Evolutionary conservation across 1,140 invertebrate species (phyloP), one percentile per base, ranked within the genome.

Genomic region (Saxidomus purpurata): DNA sequence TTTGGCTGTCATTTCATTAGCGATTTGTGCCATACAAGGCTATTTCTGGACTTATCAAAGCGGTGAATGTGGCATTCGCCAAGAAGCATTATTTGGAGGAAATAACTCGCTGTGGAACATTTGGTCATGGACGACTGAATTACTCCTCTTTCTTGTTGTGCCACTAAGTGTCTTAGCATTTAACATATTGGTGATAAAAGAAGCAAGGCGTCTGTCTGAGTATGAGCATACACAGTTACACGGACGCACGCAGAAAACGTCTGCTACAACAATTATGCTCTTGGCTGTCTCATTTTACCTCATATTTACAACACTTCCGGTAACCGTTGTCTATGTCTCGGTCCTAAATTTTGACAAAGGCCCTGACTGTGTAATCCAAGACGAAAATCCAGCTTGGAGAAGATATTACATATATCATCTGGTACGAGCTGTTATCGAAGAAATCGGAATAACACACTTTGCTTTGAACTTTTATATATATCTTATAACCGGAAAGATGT

Each of bases 401-500:
- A 83, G 89, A 13, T 89, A 91, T 88, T 91, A 94, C 52, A 90
- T 87, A 0, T 95, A 94, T 90, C 61, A 90, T 13, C 85, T 91
- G 15, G 90, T 93, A 0, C 83, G 93, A 87, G 91, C 89, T 15
- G 90, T 95, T 49, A 92, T 95, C 22, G 93, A 95, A 34, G 94
- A 95, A 83, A 93, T 95, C 40, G 94, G 95, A 49, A 93, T 94
- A 34, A 95, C 95, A 13, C 95, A 95, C 85, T 95, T 94, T 92
- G 95, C 94, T 52, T 93, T 92, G 76, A 96, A 96, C 89, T 94
- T 96, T 89, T 93, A 95, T 86, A 95, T 96, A 82, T 96, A 96
- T 77, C 47, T 95, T 4, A 91, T 94, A 40, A 95, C 95, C 1
- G 95, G 95, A 11, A 94, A 94, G 88, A 89, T 93, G 87, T 96